A percentile compares a stretch with the other conserved stretches of the same genome.
Conservation (phyloP, 2,888 invertebrate genomes). For the Alloplasta piceator region DNA sequence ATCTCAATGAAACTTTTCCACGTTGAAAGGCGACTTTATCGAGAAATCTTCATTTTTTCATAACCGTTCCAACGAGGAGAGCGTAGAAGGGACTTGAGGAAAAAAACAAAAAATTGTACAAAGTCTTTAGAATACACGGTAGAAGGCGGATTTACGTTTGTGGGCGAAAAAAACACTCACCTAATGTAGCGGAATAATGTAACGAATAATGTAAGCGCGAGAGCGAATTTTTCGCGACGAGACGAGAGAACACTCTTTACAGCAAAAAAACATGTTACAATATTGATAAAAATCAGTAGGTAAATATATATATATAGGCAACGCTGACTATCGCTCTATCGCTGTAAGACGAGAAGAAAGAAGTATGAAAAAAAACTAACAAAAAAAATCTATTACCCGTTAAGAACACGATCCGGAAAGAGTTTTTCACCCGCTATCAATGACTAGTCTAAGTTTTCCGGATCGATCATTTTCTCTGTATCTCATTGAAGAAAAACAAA, state of each 20-base stretch:
- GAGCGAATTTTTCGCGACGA: constrained; percentile 26
- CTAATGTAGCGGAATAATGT: not conserved
- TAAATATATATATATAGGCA: constrained; percentile 23
- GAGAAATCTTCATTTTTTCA: not conserved
- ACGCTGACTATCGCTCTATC: constrained; percentile 55
- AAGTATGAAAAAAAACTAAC: constrained; percentile 43
- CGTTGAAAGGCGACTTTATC: no score
- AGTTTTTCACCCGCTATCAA: constrained; percentile 47
- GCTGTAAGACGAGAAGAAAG: constrained; percentile 38
- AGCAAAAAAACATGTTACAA: constrained; percentile 37
- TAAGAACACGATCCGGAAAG: constrained; percentile 47
- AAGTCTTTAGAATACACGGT: constrained; percentile 63
- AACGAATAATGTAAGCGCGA: not conserved
- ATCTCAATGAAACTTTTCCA: no score
- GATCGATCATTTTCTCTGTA: constrained; percentile 12
- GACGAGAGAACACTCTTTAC: constrained; percentile 15
- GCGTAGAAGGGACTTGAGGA: not conserved
- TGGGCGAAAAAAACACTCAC: not conserved
- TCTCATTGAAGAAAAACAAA: not conserved
- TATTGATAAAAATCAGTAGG: constrained; percentile 46
- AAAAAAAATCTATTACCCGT: constrained; percentile 50
- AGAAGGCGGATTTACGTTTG: constrained; percentile 44
- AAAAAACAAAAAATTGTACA: constrained; percentile 60
- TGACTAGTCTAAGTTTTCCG: constrained; percentile 46
- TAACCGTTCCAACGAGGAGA: constrained; percentile 21